Conservation (phyloP, 1,140 invertebrate species). For the Lethrus apterus region DNA sequence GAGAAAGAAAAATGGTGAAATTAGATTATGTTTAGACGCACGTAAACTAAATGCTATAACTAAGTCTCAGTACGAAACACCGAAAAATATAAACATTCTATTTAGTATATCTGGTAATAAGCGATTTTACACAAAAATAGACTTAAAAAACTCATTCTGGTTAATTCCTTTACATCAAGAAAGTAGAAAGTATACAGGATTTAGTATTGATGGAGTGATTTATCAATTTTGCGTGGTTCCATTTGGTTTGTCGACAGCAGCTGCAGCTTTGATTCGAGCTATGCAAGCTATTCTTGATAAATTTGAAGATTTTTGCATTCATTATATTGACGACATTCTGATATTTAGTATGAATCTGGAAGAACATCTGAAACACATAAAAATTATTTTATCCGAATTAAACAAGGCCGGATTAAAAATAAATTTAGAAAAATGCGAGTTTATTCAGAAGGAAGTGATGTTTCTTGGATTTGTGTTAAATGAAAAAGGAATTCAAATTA, state of each 20-base stretch:
- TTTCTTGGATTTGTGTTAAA: too few relatives aligned
- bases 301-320: slow-evolving; percentile 1
- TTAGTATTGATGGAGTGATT: slow-evolving; percentile 7
- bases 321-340: slow-evolving; percentile 10
- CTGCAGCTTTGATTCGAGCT: slow-evolving; percentile 1
- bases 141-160: slow-evolving; percentile 1
- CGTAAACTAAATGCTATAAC: slow-evolving; percentile 2
- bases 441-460: too few relatives aligned
- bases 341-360: not conserved
- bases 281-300: not conserved
- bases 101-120: not conserved
- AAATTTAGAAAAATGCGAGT: too few relatives aligned
- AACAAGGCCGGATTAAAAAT: too few relatives aligned
- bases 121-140: not conserved
- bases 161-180: not conserved
- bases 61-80: not conserved
- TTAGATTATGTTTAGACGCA: not conserved
- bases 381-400: slow-evolving; percentile 3
- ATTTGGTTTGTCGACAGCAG: not conserved
- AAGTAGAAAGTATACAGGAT: slow-evolving; percentile 5
- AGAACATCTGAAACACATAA: slow-evolving; percentile 10
- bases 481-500: too few relatives aligned
- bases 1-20: not conserved
- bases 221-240: slow-evolving; percentile 2
- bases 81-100: slow-evolving; percentile 6